Evolutionary conservation across 2,113 vertebrate genomes (phyloP).

Genomic region (Noturus placidus): DNA sequence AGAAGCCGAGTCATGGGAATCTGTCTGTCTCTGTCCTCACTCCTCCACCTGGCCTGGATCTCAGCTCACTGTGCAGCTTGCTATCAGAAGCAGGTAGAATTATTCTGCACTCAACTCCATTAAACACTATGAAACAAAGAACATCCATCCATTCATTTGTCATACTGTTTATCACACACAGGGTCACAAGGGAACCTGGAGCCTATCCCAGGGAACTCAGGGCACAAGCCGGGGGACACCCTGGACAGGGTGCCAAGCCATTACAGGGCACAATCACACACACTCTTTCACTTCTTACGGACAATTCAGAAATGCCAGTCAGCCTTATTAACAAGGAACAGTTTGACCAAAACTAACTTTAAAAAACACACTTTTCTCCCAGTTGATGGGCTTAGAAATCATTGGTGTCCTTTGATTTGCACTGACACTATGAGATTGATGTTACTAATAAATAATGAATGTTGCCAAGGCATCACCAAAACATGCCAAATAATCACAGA

Average conservation of each 20-base stretch:
- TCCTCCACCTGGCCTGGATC: slow-evolving; percentile 78
- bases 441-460: not conserved
- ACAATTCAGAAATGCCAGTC: too few relatives aligned
- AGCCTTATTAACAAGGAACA: not conserved
- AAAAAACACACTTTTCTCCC: not conserved
- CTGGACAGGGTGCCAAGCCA: too few relatives aligned
- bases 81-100: slow-evolving; percentile 58
- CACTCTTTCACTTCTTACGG: too few relatives aligned
- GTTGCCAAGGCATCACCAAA: too few relatives aligned
- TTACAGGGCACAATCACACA: too few relatives aligned
- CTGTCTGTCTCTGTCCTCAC: slow-evolving; percentile 73
- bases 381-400: not conserved
- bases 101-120: not conserved
- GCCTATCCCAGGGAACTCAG: too few relatives aligned
- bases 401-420: not conserved
- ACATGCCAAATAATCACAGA: not conserved
- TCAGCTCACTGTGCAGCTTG: slow-evolving; percentile 66
- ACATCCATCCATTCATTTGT: too few relatives aligned
- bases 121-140: not conserved
- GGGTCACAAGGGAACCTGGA: too few relatives aligned
- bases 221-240: too few relatives aligned
- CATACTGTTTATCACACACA: too few relatives aligned
- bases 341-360: not conserved
- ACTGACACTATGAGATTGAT: not conserved
- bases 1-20: slow-evolving; percentile 49